Evolutionary conservation across 2,113 vertebrate genomes (phyloP).

Genomic region (Dasyornis broadbenti): DNA sequence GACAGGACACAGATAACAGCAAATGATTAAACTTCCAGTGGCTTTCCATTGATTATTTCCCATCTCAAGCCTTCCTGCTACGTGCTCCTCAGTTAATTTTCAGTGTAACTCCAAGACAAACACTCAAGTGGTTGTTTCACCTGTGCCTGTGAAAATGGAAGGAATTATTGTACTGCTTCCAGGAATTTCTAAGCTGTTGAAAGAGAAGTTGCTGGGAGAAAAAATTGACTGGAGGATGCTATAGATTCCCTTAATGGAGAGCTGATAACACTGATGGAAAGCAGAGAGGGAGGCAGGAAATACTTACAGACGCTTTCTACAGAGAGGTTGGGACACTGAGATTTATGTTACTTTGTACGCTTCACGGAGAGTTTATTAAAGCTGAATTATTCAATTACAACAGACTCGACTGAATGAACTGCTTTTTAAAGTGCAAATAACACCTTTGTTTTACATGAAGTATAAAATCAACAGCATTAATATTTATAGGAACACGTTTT

Average conservation of each 20-base stretch:
- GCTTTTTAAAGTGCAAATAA: not conserved
- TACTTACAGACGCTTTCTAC: not conserved
- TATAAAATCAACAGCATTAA: not conserved
- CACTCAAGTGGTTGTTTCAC: not conserved
- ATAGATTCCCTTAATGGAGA: constrained; percentile 35
- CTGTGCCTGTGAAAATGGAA: not conserved
- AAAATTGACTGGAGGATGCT: not conserved
- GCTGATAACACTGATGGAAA: not conserved
- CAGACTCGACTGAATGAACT: not conserved
- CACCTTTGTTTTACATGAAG: not conserved
- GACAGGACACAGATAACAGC: not conserved
- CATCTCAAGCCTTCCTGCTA: not conserved
- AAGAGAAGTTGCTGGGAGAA: constrained; percentile 5
- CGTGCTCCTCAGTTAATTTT: not conserved
- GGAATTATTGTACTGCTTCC: not conserved
- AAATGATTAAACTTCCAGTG: not conserved
- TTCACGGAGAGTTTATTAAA: not conserved
- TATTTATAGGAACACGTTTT: not conserved
- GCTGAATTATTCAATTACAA: not conserved
- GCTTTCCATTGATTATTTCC: not conserved
- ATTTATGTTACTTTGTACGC: not conserved
- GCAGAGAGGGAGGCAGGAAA: not conserved
- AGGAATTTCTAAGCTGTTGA: not conserved
- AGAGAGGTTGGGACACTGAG: not conserved
- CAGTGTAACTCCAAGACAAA: not conserved